Evolutionary conservation across 2,797 vertebrate genomes (phyloP), one percentile per base, ranked within the genome.

Genomic region (Halcyon smyrnensis): DNA sequence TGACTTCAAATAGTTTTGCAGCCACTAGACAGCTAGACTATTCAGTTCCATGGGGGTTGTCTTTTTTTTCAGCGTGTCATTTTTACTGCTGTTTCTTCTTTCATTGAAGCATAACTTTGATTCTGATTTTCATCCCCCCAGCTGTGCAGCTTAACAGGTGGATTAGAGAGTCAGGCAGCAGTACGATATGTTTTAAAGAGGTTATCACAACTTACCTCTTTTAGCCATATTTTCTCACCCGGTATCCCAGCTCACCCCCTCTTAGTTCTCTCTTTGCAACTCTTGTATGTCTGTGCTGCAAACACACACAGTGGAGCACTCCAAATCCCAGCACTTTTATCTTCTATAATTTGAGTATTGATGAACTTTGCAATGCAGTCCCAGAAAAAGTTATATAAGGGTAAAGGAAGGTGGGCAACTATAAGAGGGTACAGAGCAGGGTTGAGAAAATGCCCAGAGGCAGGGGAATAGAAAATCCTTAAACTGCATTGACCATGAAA

Each of bases 71-170:
- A 64, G 17, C 59, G 14, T 74, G 64, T 70, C 45, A 32, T 79
- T 94, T 91, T 92, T 85, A 67, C 21, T 70, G 59, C 81, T 77
- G 53, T 71, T 90, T 77, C 70, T 87, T 92, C 89, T 87, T 80
- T 83, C 32, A 68, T n/a, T 82, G 80, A 92, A 90, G 68, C 60
- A 96, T 87, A 91, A 68, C 64, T 94, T 89, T 89, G 68, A 70
- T 93, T 56, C 64, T 77, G 75, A 87, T 82, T 74, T 93, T 83
- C 39, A 60, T 77, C 20, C 6, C 62, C 37, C 57, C 16, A 77
- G 43, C 84, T 87, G 60, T 68, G 71, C 3, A 0, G 63, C 77
- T 87, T 85, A 91, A 74, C 75, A 89, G 89, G 71, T 93, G 39
- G 78, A 74, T 89, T 89, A 80, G 57, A 48, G 32, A 93, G 56